Conservation (phyloP, 2,888 invertebrate genomes). For the Tillus elongatus region DNA sequence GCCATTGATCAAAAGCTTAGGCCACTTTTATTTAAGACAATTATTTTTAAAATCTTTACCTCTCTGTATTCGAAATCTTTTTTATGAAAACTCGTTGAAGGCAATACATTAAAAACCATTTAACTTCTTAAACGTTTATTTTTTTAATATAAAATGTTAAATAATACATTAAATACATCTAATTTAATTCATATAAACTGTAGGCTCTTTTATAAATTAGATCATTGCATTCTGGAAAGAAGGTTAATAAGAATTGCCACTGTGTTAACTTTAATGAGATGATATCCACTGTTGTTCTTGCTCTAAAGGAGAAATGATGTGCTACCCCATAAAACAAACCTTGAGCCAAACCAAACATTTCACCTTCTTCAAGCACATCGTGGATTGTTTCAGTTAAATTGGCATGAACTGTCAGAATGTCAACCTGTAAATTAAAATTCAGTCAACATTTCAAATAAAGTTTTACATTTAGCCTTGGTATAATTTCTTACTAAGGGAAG, state of each 20-base stretch:
- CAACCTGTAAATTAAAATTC: constrained; percentile 39
- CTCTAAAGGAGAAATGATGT: constrained; percentile 49
- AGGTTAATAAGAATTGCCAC: constrained; percentile 44
- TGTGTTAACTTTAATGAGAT: constrained; percentile 45
- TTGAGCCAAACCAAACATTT: constrained; percentile 50
- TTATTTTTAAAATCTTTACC: too few species aligned
- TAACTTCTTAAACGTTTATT: too few species aligned
- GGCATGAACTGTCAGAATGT: constrained; percentile 47
- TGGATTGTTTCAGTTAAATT: constrained; percentile 45
- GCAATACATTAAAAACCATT: too few species aligned
- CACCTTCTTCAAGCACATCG: constrained; percentile 46
- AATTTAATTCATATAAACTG: constrained; percentile 12
- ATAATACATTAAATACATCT: too few species aligned
- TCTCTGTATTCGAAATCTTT: too few species aligned
- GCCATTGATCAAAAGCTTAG: too few species aligned
- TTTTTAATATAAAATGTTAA: too few species aligned
- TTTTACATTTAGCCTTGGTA: too few species aligned
- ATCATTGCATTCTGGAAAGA: constrained; percentile 28
- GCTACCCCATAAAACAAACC: constrained; percentile 46
- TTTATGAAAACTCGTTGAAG: too few species aligned
- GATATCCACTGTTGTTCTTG: constrained; percentile 46
- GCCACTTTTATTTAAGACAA: too few species aligned
- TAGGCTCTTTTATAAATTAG: constrained; percentile 26
- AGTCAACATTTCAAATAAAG: too few species aligned
- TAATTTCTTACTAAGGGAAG: too few species aligned